phyloP scores from a whole-genome alignment of 2,888 invertebrate genomes.

The Odontomyia ornata region DNA sequence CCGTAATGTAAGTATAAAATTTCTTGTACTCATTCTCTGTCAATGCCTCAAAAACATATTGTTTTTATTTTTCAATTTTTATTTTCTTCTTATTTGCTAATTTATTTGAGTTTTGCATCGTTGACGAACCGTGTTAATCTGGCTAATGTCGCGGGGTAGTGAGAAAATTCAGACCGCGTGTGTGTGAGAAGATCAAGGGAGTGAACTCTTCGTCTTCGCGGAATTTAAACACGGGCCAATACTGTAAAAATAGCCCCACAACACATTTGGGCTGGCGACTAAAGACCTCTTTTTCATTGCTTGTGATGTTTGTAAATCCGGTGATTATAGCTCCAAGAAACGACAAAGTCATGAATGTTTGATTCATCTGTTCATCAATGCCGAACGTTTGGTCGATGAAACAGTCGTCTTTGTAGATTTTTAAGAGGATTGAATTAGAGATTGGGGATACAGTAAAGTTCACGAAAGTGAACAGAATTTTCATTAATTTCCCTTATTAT shows the following conservation, averaged over 20 bases:
- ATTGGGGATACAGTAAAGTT: background rate
- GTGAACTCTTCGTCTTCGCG: constrained; percentile 16
- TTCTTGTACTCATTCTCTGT: too few species aligned
- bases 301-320: background rate
- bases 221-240: constrained; percentile 29
- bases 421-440: background rate
- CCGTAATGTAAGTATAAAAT: background rate
- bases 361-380: constrained; percentile 32
- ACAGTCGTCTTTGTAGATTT: background rate
- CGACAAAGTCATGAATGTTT: background rate
- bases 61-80: background rate
- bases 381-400: constrained; percentile 13
- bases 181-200: constrained; percentile 18
- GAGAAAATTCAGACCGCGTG: constrained; percentile 24
- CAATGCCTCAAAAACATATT: background rate
- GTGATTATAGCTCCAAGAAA: background rate
- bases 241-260: constrained; percentile 41
- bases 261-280: background rate
- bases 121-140: constrained; percentile 36
- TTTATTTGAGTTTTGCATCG: constrained; percentile 35
- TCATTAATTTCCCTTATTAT: too few species aligned
- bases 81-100: background rate
- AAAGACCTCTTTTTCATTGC: background rate
- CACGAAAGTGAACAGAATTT: background rate
- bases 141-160: background rate